Percentiles rank a stretch among this genome's conserved stretches.
Conservation (phyloP, 2,113 vertebrate species). For the Pelmatolapia mariae region DNA sequence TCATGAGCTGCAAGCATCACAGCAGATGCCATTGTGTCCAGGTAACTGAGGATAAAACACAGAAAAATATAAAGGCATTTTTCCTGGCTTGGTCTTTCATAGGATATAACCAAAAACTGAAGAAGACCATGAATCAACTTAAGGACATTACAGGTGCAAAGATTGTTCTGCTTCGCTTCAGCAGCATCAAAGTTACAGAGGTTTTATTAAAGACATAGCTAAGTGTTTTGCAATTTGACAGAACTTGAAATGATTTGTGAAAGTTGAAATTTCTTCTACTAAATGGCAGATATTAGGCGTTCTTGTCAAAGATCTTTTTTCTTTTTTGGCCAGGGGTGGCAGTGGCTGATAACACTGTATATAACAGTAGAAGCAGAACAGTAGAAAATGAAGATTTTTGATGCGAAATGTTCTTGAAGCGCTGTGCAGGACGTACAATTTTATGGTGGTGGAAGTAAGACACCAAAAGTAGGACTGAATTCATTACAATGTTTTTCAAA, state of each 20-base stretch:
- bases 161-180: not conserved
- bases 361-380: not conserved
- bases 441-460: not conserved
- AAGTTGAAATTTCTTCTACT: not conserved
- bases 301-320: not conserved
- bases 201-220: not conserved
- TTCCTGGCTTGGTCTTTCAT: not conserved
- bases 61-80: not conserved
- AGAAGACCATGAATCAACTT: not conserved
- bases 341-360: not conserved
- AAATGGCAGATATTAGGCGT: not conserved
- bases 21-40: not conserved
- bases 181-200: not conserved
- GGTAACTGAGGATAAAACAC: not conserved
- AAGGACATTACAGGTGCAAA: not conserved
- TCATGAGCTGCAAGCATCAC: not conserved
- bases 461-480: not conserved
- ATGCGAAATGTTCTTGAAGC: not conserved
- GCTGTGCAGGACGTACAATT: fast-evolving
- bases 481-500: not conserved
- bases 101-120: not conserved
- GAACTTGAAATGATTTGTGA: not conserved
- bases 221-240: not conserved
- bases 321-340: not conserved
- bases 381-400: not conserved